Evolutionary conservation across 2,888 invertebrate species (phyloP).

Genomic region (Alloscopus bannaensis): DNA sequence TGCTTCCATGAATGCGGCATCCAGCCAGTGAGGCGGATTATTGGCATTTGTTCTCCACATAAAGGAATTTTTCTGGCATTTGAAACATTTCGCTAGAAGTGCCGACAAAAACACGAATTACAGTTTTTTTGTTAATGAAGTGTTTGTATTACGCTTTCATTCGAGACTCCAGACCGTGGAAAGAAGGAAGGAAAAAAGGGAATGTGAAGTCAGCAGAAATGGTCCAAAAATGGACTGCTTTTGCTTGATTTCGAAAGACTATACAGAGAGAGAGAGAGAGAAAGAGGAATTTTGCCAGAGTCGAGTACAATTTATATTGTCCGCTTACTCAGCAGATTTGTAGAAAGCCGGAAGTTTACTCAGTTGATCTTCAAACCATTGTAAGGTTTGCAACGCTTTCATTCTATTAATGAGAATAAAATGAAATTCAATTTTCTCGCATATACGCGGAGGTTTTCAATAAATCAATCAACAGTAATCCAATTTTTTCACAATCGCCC

Average conservation of each 20-base stretch:
- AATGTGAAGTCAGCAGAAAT: too few species aligned
- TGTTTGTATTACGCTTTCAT: neutral
- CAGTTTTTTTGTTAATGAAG: neutral
- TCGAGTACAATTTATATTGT: too few species aligned
- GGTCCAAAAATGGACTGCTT: slow-evolving; percentile 3
- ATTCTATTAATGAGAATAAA: slow-evolving; percentile 20
- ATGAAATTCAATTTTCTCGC: too few species aligned
- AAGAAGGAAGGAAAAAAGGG: slow-evolving; percentile 7
- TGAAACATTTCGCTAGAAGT: slow-evolving; percentile 6
- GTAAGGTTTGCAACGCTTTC: slow-evolving; percentile 24
- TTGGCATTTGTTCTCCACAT: slow-evolving; percentile 13
- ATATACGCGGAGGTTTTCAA: too few species aligned
- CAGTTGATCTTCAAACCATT: neutral
- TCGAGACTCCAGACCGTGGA: neutral
- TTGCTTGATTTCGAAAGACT: slow-evolving; percentile 21
- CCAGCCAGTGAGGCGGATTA: too few species aligned
- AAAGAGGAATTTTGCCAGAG: too few species aligned
- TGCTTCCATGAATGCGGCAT: too few species aligned
- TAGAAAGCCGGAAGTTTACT: slow-evolving; percentile 20
- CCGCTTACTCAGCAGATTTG: too few species aligned
- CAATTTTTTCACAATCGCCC: too few species aligned
- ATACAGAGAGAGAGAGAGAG: neutral
- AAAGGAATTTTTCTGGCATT: slow-evolving; percentile 18
- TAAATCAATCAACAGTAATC: too few species aligned
- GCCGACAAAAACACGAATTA: neutral